Evolutionary conservation across 2,888 invertebrate genomes (phyloP).

Genomic region (Parasteatoda lunata): DNA sequence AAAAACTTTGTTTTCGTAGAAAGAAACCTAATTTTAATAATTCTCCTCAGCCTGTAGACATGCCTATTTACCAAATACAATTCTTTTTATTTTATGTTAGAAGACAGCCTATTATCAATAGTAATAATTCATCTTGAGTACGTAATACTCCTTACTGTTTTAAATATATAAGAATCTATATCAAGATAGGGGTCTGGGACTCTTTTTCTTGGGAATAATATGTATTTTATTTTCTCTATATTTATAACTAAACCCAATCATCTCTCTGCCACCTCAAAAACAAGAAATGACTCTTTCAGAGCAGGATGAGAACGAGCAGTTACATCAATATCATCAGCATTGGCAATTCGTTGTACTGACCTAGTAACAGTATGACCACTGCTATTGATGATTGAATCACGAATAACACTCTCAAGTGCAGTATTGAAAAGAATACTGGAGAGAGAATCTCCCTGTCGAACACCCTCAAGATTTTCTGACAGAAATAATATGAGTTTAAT

Average conservation of each 20-base stretch:
- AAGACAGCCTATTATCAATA: not conserved
- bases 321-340: constrained; percentile 4
- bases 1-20: too few relatives aligned
- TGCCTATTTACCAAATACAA: not conserved
- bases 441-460: too few relatives aligned
- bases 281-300: not conserved
- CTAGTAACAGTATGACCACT: not conserved
- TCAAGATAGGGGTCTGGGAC: constrained; percentile 6
- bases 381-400: constrained; percentile 5
- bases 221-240: not conserved
- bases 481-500: too few relatives aligned
- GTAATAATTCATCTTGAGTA: not conserved
- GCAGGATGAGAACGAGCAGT: too few relatives aligned
- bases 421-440: not conserved
- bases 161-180: constrained; percentile 1
- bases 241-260: constrained; percentile 5
- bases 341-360: not conserved
- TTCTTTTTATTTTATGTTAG: not conserved
- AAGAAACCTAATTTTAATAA: too few relatives aligned
- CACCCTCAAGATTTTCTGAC: too few relatives aligned
- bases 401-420: constrained; percentile 4
- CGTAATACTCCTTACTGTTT: not conserved
- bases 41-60: too few relatives aligned
- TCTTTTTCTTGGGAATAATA: not conserved
- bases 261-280: not conserved